Percentiles rank a stretch among this genome's conserved stretches.
These are phyloP conservation scores for Lepeophtheirus nordmannii DNA, from an alignment of 2,888 invertebrate species.

Conservation along the genomic window DNA sequence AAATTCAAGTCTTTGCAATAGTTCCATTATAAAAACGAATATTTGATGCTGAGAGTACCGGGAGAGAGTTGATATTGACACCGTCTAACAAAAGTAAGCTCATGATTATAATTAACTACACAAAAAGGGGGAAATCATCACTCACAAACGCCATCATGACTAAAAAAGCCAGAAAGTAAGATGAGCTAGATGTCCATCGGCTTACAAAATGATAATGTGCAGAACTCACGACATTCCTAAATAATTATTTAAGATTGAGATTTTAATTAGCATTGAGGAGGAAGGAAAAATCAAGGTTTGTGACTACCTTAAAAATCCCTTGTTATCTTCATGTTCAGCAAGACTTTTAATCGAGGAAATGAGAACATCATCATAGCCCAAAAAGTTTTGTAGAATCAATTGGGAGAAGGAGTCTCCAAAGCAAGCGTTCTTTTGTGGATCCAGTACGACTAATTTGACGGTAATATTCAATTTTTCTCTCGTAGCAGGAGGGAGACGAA, in stretches of 20 bases:
- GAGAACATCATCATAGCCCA: constrained; percentile 91
- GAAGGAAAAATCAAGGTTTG: neutral
- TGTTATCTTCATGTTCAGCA: constrained; percentile 89
- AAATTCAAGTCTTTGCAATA: constrained; percentile 93
- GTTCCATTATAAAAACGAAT: constrained; percentile 94
- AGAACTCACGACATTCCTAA: constrained; percentile 87
- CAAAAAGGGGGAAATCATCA: no score
- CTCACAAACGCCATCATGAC: constrained; percentile 98
- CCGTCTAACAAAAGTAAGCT: constrained; percentile 58
- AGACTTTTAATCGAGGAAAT: constrained; percentile 90
- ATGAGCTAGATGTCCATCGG: constrained; percentile 86
- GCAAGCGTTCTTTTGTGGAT: constrained; percentile 72
- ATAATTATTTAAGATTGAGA: constrained; percentile 12
- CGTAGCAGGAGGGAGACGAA: constrained; percentile 71
- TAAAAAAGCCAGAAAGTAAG: constrained; percentile 86
- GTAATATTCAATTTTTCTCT: constrained; percentile 76
- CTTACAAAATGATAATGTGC: constrained; percentile 96
- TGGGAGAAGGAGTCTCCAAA: constrained; percentile 85
- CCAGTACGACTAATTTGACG: constrained; percentile 48
- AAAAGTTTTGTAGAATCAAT: constrained; percentile 72
- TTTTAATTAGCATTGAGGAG: constrained; percentile 1
- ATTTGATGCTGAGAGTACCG: constrained; percentile 99
- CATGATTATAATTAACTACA: neutral
- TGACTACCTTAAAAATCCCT: constrained; percentile 65
- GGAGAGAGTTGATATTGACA: constrained; percentile 90